phyloP scores from a whole-genome alignment of 2,888 invertebrate genomes.

The Oxystoma pomonae region DNA sequence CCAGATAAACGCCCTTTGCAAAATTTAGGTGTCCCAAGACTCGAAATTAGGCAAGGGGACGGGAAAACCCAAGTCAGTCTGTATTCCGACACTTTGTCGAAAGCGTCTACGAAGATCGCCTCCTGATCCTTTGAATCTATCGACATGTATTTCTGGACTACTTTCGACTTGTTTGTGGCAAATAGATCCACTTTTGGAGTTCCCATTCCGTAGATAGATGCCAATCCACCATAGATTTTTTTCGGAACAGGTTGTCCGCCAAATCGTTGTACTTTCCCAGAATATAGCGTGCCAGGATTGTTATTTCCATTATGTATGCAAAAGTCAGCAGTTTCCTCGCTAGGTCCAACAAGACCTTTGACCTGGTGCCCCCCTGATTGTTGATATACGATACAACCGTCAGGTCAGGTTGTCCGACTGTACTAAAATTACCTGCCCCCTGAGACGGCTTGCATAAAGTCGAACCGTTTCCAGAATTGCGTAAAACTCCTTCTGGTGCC shows the following conservation, averaged over 20 bases:
- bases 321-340: too few species aligned
- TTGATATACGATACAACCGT: too few species aligned
- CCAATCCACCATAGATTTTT: conserved; percentile 15
- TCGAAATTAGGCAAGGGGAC: conserved; percentile 30
- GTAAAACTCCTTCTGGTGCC: too few species aligned
- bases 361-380: too few species aligned
- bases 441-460: too few species aligned
- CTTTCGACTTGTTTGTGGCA: conserved; percentile 15
- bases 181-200: conserved; percentile 18
- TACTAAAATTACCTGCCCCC: too few species aligned
- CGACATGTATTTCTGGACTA: conserved; percentile 14
- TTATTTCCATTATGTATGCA: too few species aligned
- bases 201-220: conserved; percentile 11
- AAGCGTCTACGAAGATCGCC: conserved; percentile 14
- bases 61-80: conserved; percentile 30
- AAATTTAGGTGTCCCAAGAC: conserved; percentile 25
- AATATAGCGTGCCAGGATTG: conserved; percentile 9
- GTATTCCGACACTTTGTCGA: conserved; percentile 9
- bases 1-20: conserved; percentile 26
- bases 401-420: too few species aligned
- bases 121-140: conserved; percentile 7
- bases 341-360: too few species aligned
- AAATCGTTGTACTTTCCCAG: conserved; percentile 18
- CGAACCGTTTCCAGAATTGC: too few species aligned
- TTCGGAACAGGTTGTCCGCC: conserved; percentile 18